phyloP scores from a whole-genome alignment of 2,888 invertebrate species.

The Nomada hirtipes region DNA sequence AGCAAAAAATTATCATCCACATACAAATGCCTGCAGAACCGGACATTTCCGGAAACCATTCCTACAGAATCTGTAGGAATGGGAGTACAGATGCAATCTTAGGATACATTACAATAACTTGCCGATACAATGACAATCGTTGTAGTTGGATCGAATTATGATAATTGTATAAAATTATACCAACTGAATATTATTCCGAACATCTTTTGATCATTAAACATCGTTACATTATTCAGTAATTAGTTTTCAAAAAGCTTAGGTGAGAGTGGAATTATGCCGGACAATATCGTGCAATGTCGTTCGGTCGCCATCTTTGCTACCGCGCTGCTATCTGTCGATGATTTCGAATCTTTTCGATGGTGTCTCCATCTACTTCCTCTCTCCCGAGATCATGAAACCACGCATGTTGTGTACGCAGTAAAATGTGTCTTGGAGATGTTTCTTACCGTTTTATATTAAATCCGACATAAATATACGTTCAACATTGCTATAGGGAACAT shows the following conservation, averaged over 20 bases:
- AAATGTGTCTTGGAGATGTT: constrained; percentile 32
- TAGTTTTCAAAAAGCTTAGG: constrained; percentile 1
- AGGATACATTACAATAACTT: constrained; percentile 3
- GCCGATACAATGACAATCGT: not conserved
- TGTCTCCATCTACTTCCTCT: constrained; percentile 51
- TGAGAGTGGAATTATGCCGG: not conserved
- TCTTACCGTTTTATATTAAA: constrained; percentile 14
- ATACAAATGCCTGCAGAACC: not conserved
- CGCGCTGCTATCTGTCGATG: constrained; percentile 42
- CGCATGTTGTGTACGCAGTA: constrained; percentile 36
- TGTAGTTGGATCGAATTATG: not conserved
- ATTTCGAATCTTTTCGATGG: constrained; percentile 34
- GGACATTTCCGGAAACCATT: not conserved
- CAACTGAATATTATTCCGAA: not conserved
- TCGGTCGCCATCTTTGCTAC: constrained; percentile 44
- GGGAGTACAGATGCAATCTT: not conserved
- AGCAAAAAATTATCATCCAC: not conserved
- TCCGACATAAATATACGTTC: not conserved
- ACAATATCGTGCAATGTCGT: constrained; percentile 8
- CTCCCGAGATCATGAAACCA: constrained; percentile 35
- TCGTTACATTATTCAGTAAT: not conserved
- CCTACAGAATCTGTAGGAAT: too few species aligned
- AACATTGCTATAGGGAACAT: not conserved
- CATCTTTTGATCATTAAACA: not conserved
- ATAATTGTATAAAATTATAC: not conserved